Conservation (phyloP, 2,113 vertebrate genomes). For the Oreochromis niloticus region DNA sequence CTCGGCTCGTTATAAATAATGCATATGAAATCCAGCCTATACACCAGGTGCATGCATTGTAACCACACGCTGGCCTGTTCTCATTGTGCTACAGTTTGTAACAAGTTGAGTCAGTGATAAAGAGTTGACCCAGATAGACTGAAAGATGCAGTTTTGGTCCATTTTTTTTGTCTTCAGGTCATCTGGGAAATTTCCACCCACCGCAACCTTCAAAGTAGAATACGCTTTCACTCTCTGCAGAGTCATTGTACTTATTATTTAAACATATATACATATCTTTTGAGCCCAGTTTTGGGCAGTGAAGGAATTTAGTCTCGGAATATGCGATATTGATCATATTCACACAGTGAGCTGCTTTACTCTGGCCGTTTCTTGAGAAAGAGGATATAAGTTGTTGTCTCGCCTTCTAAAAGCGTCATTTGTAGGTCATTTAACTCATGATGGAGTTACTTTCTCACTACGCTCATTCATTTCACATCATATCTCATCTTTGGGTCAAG, state of each 20-base stretch:
- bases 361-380: neutral
- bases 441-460: neutral
- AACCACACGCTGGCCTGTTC: neutral
- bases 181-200: slow-evolving; percentile 18
- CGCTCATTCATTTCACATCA: neutral
- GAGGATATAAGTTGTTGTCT: neutral
- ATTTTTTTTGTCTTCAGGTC: slow-evolving; percentile 27
- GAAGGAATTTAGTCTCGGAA: neutral
- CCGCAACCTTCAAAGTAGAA: slow-evolving; percentile 9
- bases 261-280: neutral
- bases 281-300: neutral
- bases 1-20: neutral
- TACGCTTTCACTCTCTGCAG: neutral
- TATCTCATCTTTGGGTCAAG: neutral
- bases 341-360: neutral
- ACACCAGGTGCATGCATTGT: slow-evolving; percentile 12
- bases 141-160: neutral
- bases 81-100: slow-evolving; percentile 12
- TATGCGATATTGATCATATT: neutral
- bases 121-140: slow-evolving; percentile 39
- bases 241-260: slow-evolving; percentile 15
- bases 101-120: slow-evolving; percentile 29
- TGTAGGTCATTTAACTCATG: neutral
- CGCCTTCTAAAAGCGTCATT: neutral
- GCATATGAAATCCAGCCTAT: slow-evolving; percentile 8